Base-by-base conservation (phyloP, 2,797 vertebrate genomes). In the Gymnopithys bicolor region DNA sequence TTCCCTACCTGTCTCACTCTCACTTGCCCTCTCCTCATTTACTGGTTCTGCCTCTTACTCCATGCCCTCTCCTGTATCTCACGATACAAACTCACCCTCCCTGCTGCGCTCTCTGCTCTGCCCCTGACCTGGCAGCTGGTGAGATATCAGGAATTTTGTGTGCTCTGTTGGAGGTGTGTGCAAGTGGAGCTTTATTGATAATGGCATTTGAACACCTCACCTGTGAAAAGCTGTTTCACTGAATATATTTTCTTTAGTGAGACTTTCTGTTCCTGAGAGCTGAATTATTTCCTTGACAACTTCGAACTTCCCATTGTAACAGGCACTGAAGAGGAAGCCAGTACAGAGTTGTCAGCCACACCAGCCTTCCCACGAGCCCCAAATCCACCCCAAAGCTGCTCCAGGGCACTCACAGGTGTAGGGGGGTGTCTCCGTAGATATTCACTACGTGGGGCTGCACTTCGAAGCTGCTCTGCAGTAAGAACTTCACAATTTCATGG, bases 161-260 rank as follows among this genome's bases (percentile, higher is more conserved):
- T 11, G 35, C 7, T 5, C 39, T 17, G n/a, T 7, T 32, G 22
- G 68, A 53, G 0, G 5, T 15, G 28, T 13, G 55, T 77, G 24
- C 10, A 27, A 24, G 53, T 41, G 46, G 48, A 70, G 30, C 22
- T 62, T 66, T 30, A 3, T 10, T 39, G 49, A 33, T 6, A 32
- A 24, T 3, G 19, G 51, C 3, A 16, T 53, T 76, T 63, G 78
- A 71, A 62, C 70, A 66, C n/a, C 94, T 55, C 98, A 99, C 99
- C 99, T 99, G 98, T 99, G 99, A 97, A 99, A 99, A 51, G 98
- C 98, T 1, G 99, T 99, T 97, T 99, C 99, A 49, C 99, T 99
- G 98, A 99, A 99, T 92, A 99, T 99, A 53, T 99, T 99, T 96
- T 99, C 99, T 87, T 99, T 99, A n/a, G 98, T 97, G 91, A 99